Evolutionary conservation across 1,140 invertebrate genomes (phyloP).

Genomic region (Caenorhabditis tropicalis): DNA sequence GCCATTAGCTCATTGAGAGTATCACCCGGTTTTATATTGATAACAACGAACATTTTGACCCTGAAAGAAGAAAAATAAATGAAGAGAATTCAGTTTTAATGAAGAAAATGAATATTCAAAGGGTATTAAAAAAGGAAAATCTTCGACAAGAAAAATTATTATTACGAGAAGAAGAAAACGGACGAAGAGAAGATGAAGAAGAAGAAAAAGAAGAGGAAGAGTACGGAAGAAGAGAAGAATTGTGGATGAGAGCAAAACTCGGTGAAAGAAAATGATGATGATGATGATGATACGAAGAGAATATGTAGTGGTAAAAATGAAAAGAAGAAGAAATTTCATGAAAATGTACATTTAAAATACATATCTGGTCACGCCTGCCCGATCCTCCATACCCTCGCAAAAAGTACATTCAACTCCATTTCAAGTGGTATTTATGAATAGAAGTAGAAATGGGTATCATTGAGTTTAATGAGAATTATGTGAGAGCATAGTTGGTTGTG

Average conservation of each 20-base stretch:
- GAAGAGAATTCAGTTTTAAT: not conserved
- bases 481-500: too few relatives aligned
- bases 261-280: not conserved
- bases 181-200: not conserved
- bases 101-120: not conserved
- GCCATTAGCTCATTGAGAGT: slow-evolving; percentile 17
- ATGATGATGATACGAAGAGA: not conserved
- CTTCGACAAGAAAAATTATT: not conserved
- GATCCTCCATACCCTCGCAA: not conserved
- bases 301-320: not conserved
- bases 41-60: slow-evolving; percentile 13
- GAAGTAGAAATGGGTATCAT: not conserved
- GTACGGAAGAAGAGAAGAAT: too few relatives aligned
- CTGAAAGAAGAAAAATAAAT: slow-evolving; percentile 5
- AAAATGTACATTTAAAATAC: slow-evolving; percentile 28
- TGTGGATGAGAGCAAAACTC: not conserved
- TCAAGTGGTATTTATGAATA: not conserved
- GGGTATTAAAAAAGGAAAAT: not conserved
- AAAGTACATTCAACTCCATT: slow-evolving; percentile 16
- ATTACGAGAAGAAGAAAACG: not conserved
- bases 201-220: not conserved
- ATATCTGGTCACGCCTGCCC: slow-evolving; percentile 28
- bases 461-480: too few relatives aligned
- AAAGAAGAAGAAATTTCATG: not conserved
- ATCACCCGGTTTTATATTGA: slow-evolving; percentile 3